phyloP scores from a whole-genome alignment of 2,797 vertebrate genomes.

The Anguilla marmorata region DNA sequence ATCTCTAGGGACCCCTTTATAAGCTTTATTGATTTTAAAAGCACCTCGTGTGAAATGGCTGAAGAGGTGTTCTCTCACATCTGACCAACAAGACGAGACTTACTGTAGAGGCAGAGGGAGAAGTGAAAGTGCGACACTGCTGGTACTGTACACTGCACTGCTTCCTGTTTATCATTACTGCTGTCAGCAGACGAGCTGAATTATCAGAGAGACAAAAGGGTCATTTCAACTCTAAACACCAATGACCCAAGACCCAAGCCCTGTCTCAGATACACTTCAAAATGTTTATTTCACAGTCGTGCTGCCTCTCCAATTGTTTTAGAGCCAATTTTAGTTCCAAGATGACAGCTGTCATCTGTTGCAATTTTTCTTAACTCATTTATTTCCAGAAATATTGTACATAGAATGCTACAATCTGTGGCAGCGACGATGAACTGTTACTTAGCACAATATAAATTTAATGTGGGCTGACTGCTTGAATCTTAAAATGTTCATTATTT shows the following conservation, averaged over 20 bases:
- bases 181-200: not conserved
- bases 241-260: not conserved
- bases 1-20: not conserved
- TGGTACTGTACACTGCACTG: not conserved
- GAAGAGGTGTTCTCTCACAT: not conserved
- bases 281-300: too few species aligned
- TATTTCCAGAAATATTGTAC: not conserved
- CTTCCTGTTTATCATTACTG: not conserved
- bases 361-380: not conserved
- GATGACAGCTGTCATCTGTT: not conserved
- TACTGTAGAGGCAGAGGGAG: not conserved
- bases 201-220: not conserved
- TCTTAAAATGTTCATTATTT: not conserved
- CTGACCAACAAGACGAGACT: not conserved
- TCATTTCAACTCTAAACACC: not conserved
- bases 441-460: not conserved
- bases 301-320: not conserved
- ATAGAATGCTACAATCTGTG: not conserved
- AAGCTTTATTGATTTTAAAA: conserved; percentile 7
- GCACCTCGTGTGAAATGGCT: not conserved
- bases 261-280: not conserved
- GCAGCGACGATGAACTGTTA: not conserved
- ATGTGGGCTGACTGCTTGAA: not conserved
- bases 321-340: not conserved
- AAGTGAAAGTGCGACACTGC: not conserved